phyloP scores from a whole-genome alignment of 2,888 invertebrate genomes.

The Odontocolon sp. region DNA sequence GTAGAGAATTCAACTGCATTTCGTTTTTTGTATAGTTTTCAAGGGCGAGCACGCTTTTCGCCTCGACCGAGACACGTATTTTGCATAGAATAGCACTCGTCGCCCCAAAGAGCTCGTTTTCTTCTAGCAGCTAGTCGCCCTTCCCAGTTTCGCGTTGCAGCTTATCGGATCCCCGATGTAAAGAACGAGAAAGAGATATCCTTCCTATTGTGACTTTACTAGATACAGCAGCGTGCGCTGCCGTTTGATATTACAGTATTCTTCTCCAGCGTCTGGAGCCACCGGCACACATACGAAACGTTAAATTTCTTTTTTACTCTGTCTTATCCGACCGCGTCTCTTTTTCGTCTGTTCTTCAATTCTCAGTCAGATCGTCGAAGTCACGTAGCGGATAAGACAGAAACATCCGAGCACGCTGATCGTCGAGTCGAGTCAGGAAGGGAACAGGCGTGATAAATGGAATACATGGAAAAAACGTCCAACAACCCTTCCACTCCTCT shows the following conservation, averaged over 20 bases:
- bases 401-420: slow-evolving; percentile 10
- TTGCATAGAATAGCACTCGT: slow-evolving; percentile 58
- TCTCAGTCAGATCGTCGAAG: slow-evolving; percentile 21
- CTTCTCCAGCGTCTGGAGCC: slow-evolving; percentile 8
- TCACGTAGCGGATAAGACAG: slow-evolving; percentile 49
- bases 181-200: slow-evolving; percentile 21
- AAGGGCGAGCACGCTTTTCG: slow-evolving; percentile 7
- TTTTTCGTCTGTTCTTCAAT: slow-evolving; percentile 12
- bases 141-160: slow-evolving; percentile 16
- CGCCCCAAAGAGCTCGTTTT: slow-evolving; percentile 25
- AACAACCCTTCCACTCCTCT: slow-evolving; percentile 1
- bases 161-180: slow-evolving; percentile 17
- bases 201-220: not conserved
- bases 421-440: slow-evolving; percentile 3
- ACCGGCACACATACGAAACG: slow-evolving; percentile 21
- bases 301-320: slow-evolving; percentile 25
- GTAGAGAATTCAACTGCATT: not conserved
- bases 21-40: not conserved
- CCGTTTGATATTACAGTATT: slow-evolving; percentile 21
- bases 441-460: slow-evolving; percentile 25
- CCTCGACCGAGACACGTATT: slow-evolving; percentile 37
- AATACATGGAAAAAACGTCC: slow-evolving; percentile 35
- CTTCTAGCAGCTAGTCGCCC: not conserved
- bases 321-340: not conserved
- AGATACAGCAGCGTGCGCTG: slow-evolving; percentile 1